Conservation (phyloP, 2,888 invertebrate genomes). For the Ephialtes manifestator region DNA sequence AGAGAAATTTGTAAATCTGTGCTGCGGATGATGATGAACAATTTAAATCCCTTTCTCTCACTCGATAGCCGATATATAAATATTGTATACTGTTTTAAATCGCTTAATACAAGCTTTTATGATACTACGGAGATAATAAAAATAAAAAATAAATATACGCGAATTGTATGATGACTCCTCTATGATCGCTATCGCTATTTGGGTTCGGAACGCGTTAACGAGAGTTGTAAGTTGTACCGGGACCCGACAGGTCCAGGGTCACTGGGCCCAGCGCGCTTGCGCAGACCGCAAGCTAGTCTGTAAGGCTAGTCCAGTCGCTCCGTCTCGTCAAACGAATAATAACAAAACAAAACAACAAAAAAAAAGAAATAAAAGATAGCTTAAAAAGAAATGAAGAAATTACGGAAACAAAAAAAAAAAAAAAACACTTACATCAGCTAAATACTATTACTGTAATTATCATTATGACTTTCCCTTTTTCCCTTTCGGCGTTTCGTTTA, state of each 20-base stretch:
- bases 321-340: slow-evolving; percentile 77
- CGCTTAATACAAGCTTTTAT: background rate
- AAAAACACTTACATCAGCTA: slow-evolving; percentile 21
- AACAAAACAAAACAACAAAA: slow-evolving; percentile 15
- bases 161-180: slow-evolving; percentile 49
- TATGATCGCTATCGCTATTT: slow-evolving; percentile 67
- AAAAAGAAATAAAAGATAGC: slow-evolving; percentile 19
- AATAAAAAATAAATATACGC: slow-evolving; percentile 25
- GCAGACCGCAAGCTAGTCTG: slow-evolving; percentile 85
- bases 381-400: slow-evolving; percentile 29
- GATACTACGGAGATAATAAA: background rate
- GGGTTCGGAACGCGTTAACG: slow-evolving; percentile 51
- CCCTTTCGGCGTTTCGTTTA: background rate
- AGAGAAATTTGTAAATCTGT: too few relatives aligned
- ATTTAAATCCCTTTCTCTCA: background rate
- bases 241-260: slow-evolving; percentile 81
- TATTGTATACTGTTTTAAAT: background rate
- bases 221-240: slow-evolving; percentile 76
- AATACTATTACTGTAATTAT: slow-evolving; percentile 50
- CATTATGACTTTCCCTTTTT: slow-evolving; percentile 23
- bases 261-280: slow-evolving; percentile 85
- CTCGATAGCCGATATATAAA: slow-evolving; percentile 22
- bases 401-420: slow-evolving; percentile 7
- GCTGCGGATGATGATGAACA: background rate
- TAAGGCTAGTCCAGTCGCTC: slow-evolving; percentile 85